These are phyloP conservation scores for Operophtera brumata DNA, from an alignment of 2,888 invertebrate species.

Conservation along the genomic window DNA sequence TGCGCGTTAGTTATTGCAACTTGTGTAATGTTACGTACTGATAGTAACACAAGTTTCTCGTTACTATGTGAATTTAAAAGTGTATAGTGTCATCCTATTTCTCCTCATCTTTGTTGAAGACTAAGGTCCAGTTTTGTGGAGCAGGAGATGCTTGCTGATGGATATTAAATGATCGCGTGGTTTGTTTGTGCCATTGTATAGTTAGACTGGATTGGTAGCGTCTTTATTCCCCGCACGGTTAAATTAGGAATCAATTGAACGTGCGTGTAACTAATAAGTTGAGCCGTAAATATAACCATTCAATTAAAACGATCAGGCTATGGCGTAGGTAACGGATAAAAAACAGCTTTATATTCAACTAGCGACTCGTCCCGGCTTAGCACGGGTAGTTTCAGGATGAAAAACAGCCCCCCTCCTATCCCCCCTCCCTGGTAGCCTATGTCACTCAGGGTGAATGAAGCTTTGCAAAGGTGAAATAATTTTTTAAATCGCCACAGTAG, in stretches of 20 bases:
- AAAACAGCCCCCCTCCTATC: too few species aligned
- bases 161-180: not conserved
- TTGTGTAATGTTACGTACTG: conserved; percentile 52
- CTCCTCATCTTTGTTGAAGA: not conserved
- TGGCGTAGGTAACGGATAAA: too few species aligned
- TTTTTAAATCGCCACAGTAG: too few species aligned
- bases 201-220: conserved; percentile 7
- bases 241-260: not conserved
- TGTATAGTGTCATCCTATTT: not conserved
- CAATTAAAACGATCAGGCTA: too few species aligned
- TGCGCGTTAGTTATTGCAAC: conserved; percentile 29
- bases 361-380: too few species aligned
- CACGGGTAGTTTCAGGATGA: too few species aligned
- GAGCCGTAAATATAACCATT: too few species aligned
- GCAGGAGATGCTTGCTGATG: not conserved
- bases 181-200: conserved; percentile 7
- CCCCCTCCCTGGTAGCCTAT: too few species aligned
- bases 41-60: conserved; percentile 36
- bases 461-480: too few species aligned
- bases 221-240: not conserved
- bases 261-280: too few species aligned
- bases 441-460: too few species aligned
- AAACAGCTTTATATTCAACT: too few species aligned
- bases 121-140: conserved; percentile 6
- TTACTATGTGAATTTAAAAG: not conserved